Base-by-base conservation (phyloP, 2,113 vertebrate species). In the Lynx canadensis region DNA sequence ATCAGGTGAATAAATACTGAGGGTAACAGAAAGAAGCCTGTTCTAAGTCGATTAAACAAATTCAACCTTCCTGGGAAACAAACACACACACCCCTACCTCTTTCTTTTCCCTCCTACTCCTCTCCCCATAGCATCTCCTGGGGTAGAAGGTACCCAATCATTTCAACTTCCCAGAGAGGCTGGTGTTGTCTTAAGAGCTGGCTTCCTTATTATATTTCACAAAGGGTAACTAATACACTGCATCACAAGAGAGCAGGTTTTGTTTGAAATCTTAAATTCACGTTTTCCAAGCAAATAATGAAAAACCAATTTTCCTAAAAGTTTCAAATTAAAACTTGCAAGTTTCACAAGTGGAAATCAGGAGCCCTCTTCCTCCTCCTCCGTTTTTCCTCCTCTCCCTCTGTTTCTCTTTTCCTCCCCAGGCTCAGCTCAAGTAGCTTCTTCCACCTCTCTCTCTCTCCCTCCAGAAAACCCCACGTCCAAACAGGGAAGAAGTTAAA, bases 271-370 rank as follows among this genome's bases (percentile, higher is more conserved):
- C 76, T 65, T 82, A 52, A 97, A 79, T 68, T 88, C 80, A 27
- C 8, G 73, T 93, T 82, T 89, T 63, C 45, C 21, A 21, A 7
- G 27, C 36, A 66, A 65, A 87, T 65, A 96, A 85, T 45, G 68
- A 66, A 92, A 78, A 63, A 52, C 87, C 69, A 14, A 52, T 89
- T 96, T 94, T 33, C 55, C 92, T 90, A 41, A 50, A 96, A 97
- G 85, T 91, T 95, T 90, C 73, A 33, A 31, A 50, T 80, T 87
- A 76, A 71, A 94, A 96, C 86, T 19, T 73, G 81, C 41, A 79
- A 38, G 65, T 82, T 96, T 94, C 87, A 27, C 69, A 69, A 57
- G 55, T 29, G 65, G 55, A 71, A 85, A 57, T 31, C 79, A 81
- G 74, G 57, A 76, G 65, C 29, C 41, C 27, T 60, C 36, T 16